Percentiles rank a stretch among this genome's conserved stretches.
Conservation (phyloP, 2,888 invertebrate genomes). For the Sinhomidia bicolor region DNA sequence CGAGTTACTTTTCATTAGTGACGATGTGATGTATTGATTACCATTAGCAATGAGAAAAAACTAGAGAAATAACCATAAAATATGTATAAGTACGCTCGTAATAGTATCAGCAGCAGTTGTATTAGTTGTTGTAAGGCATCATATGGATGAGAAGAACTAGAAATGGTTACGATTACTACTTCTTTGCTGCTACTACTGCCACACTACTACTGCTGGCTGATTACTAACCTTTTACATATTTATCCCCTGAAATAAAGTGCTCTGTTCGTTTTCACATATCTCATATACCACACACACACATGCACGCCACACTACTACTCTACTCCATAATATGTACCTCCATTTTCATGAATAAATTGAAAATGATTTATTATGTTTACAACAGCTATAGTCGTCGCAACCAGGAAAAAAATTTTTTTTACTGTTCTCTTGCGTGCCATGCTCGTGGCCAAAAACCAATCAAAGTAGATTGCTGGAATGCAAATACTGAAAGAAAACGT, state of each 20-base stretch:
- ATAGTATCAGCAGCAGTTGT: not conserved
- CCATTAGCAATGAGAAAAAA: not conserved
- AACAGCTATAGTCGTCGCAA: not conserved
- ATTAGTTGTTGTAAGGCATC: not conserved
- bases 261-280: too few species aligned
- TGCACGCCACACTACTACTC: too few species aligned
- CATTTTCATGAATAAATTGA: not conserved
- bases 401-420: not conserved
- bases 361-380: constrained; percentile 46
- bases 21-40: constrained; percentile 26
- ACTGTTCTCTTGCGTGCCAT: not conserved
- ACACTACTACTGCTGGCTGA: too few species aligned
- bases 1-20: constrained; percentile 43
- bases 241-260: too few species aligned
- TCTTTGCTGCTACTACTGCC: too few species aligned
- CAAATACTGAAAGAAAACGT: not conserved
- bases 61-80: not conserved
- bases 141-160: not conserved
- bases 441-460: not conserved
- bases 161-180: too few species aligned
- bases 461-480: constrained; percentile 7
- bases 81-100: not conserved
- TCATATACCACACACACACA: too few species aligned
- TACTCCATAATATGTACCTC: not conserved
- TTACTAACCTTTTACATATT: constrained; percentile 8